Percentiles rank a stretch among this genome's conserved stretches.
Conservation (phyloP, 1,140 invertebrate species). For the Aleiodes sp. region DNA sequence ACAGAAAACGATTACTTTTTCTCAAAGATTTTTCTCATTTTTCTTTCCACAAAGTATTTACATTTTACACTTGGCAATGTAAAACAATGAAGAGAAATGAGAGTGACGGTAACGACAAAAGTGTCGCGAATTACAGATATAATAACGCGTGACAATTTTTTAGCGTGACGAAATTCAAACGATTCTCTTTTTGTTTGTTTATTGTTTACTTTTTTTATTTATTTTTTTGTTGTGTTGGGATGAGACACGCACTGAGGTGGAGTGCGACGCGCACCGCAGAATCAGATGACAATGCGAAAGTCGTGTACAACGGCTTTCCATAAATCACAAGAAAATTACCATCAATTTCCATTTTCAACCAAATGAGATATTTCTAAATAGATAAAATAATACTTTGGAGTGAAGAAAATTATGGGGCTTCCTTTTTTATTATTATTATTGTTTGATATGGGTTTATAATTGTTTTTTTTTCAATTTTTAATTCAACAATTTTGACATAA, state of each 20-base stretch:
- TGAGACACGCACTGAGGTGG: conserved; percentile 17
- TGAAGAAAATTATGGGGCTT: not conserved
- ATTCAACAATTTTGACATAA: no score
- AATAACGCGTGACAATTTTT: conserved; percentile 31
- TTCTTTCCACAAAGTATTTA: no score
- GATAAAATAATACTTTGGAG: not conserved
- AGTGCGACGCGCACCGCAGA: conserved; percentile 7
- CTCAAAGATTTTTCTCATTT: no score
- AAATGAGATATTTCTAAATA: conserved; percentile 13
- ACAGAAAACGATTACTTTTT: no score
- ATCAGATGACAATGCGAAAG: conserved; percentile 19
- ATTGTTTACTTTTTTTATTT: no score
- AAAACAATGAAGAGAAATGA: not conserved
- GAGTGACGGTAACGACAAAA: not conserved
- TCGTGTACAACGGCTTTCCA: conserved; percentile 14
- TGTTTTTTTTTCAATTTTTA: no score
- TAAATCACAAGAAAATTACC: conserved; percentile 18
- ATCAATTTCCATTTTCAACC: conserved; percentile 19
- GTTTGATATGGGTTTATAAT: no score
- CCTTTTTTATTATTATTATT: no score
- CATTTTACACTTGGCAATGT: no score
- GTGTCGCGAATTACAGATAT: conserved; percentile 19
- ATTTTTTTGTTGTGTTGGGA: no score
- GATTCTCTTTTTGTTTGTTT: conserved; percentile 20
- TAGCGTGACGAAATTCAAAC: conserved; percentile 34